Evolutionary conservation across 2,797 vertebrate species (phyloP).

Genomic region (Labroides dimidiatus): DNA sequence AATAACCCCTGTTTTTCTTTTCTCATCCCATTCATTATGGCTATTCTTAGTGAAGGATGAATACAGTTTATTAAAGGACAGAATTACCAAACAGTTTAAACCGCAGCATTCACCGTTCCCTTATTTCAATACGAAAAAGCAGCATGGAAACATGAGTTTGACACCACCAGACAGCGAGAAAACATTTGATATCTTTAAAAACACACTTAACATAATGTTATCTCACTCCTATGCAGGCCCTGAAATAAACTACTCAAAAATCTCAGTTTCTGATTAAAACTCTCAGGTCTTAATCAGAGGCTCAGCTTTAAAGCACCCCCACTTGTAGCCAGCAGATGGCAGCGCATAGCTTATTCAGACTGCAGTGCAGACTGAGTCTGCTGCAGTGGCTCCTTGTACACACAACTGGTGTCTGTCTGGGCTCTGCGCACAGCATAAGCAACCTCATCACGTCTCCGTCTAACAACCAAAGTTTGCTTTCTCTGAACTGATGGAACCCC

Average conservation of each 20-base stretch:
- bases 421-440: constrained; percentile 67
- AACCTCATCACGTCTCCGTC: constrained; percentile 71
- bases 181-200: background rate
- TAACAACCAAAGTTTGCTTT: constrained; percentile 66
- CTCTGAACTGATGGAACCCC: constrained; percentile 46
- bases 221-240: background rate
- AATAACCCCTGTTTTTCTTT: background rate
- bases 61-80: constrained; percentile 3
- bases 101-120: background rate
- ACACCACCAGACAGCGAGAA: background rate
- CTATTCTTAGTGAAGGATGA: constrained; percentile 15
- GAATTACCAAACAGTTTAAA: too few relatives aligned
- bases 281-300: background rate
- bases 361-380: constrained; percentile 66
- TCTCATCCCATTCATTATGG: background rate
- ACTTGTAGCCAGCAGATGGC: constrained; percentile 68
- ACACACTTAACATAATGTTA: background rate
- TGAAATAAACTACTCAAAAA: too few relatives aligned
- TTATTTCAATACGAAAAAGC: background rate
- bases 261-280: background rate
- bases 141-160: background rate
- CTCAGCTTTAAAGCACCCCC: too few relatives aligned
- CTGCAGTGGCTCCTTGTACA: constrained; percentile 64
- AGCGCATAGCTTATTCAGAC: constrained; percentile 53
- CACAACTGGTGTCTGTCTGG: constrained; percentile 51